Evolutionary conservation across 2,797 vertebrate genomes (phyloP), one percentile per base, ranked within the genome.

Genomic region (Momotus momota): DNA sequence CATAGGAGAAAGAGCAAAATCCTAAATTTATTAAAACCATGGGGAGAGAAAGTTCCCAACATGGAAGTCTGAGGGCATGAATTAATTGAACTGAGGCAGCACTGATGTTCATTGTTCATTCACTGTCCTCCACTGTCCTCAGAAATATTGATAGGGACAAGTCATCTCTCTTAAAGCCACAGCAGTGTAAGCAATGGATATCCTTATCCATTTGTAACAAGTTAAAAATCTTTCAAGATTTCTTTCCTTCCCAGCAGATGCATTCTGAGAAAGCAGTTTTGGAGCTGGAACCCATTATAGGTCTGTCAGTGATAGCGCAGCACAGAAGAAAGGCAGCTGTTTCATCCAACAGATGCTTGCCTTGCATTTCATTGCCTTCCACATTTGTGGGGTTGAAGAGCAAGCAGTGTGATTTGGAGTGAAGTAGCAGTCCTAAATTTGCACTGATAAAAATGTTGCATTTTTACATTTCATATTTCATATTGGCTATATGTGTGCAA

Each of bases 211-310:
- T 83, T 90, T 58, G 14, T 58, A 88, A 62, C 31, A 86, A 87
- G 54, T 72, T 81, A 29, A 61, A 89, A 88, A 67, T 31, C 43
- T 79, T 80, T 29, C 61, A 83, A 60, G 45, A 70, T 88, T 86
- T 90, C 80, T 48, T 81, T 94, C 41, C 62, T 77, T 81, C 67
- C 8, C 15, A 90, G 72, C 38, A 78, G 79, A 86, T 38, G 46
- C 29, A 1, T 88, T 60, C 46, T 73, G 62, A 69, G 75, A 80
- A 95, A 79, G 87, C 58, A 33, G 41, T 57, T 89, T 58, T 70
- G 48, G 93, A 70, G 65, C 93, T 96, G 95, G 91, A 94, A 95
- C 43, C 35, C 51, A 83, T 94, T 86, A 90, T 0, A 43, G 8
- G 45, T 27, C 52, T 88, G 81, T 69, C 62, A 58, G 81, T 62